phyloP scores from a whole-genome alignment of 2,797 vertebrate species.

The Botia kubotai region DNA sequence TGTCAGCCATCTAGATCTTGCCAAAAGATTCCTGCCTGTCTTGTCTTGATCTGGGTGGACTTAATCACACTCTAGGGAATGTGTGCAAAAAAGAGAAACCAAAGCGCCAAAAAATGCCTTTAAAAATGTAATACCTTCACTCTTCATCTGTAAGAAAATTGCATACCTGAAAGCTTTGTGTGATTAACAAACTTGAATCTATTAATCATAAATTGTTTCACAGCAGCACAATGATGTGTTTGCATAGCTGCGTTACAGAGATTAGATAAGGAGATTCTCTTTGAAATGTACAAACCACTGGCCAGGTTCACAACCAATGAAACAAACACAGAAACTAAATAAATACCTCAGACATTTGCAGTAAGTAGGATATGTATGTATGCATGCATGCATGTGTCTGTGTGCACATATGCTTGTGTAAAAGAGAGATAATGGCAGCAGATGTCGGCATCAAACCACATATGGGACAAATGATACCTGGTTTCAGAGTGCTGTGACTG shows the following conservation, averaged over 20 bases:
- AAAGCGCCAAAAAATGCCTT: no score
- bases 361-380: no score
- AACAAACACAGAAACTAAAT: neutral
- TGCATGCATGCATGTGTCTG: neutral
- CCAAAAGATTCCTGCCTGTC: constrained; percentile 42
- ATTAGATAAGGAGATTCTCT: neutral
- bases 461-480: constrained; percentile 13
- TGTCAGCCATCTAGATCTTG: neutral
- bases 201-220: constrained; percentile 2
- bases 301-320: constrained; percentile 13
- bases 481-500: constrained; percentile 18
- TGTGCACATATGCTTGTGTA: neutral
- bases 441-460: neutral
- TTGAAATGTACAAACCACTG: neutral
- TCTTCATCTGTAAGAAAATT: neutral
- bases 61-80: no score
- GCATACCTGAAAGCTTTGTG: neutral
- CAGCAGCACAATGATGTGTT: constrained; percentile 8
- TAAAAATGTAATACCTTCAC: neutral
- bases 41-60: constrained; percentile 48
- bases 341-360: neutral
- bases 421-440: neutral
- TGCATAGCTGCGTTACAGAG: neutral
- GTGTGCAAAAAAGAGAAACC: no score
- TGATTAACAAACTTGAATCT: neutral